phyloP scores from a whole-genome alignment of 2,797 vertebrate species.

The Lepilemur ruficaudatus region DNA sequence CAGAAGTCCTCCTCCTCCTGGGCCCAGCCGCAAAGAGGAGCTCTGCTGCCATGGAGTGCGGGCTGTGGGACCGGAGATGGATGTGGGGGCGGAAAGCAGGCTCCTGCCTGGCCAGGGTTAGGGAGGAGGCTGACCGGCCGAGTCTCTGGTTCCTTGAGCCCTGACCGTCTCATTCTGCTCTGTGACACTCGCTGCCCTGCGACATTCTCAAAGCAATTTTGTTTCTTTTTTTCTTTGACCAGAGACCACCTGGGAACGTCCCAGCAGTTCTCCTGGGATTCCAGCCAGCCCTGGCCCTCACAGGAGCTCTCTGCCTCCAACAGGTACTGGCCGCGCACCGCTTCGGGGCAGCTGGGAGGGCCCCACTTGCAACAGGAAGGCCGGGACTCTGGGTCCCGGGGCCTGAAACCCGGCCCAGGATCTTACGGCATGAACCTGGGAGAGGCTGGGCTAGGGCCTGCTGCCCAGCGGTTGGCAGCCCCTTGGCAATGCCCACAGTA shows the following conservation, averaged over 20 bases:
- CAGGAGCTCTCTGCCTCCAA: slow-evolving; percentile 92
- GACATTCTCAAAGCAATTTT: slow-evolving; percentile 45
- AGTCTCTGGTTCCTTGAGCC: not conserved
- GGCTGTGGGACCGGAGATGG: no score
- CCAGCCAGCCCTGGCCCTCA: slow-evolving; percentile 91
- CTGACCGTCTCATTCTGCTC: not conserved
- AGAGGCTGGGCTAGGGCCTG: not conserved
- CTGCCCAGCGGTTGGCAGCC: not conserved
- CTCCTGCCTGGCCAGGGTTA: not conserved
- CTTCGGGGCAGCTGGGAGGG: fast-evolving
- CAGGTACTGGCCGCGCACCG: slow-evolving; percentile 87
- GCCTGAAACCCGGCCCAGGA: not conserved
- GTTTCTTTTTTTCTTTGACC: slow-evolving; percentile 57
- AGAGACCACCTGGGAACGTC: slow-evolving; percentile 98
- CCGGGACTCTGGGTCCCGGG: not conserved
- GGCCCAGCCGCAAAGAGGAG: not conserved
- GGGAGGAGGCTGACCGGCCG: fast-evolving
- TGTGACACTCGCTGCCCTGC: not conserved
- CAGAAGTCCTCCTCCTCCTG: not conserved
- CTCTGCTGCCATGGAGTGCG: fast-evolving
- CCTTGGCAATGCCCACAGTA: not conserved
- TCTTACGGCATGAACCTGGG: not conserved
- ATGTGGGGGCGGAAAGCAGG: no score
- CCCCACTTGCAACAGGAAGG: not conserved
- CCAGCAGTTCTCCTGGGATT: slow-evolving; percentile 91